Conservation (phyloP, 2,888 invertebrate species). For the Sarcophaga variegata region DNA sequence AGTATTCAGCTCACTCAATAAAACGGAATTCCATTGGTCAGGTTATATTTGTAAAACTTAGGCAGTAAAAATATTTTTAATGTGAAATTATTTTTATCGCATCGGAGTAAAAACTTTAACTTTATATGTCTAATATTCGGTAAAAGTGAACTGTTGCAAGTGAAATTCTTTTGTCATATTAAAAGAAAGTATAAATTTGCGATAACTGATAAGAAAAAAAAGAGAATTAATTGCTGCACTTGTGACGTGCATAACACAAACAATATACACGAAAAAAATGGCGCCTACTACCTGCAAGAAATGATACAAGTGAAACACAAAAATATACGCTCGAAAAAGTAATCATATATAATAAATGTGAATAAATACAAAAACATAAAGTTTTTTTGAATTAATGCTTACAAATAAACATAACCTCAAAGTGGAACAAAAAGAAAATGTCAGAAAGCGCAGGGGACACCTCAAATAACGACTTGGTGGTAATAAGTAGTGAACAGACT, state of each 20-base stretch:
- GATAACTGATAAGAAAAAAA: constrained; percentile 22
- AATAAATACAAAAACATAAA: background rate
- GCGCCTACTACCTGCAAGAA: constrained; percentile 59
- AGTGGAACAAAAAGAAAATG: constrained; percentile 41
- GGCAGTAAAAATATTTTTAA: constrained; percentile 35
- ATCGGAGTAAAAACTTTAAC: background rate
- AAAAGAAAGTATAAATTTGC: background rate
- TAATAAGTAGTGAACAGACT: constrained; percentile 44
- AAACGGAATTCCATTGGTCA: constrained; percentile 7
- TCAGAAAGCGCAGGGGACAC: constrained; percentile 36
- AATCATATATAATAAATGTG: background rate
- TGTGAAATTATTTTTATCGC: constrained; percentile 12
- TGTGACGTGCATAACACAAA: constrained; percentile 57
- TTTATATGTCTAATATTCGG: background rate
- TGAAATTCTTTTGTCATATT: background rate
- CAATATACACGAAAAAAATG: constrained; percentile 59
- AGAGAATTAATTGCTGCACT: constrained; percentile 38
- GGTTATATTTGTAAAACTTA: constrained; percentile 31
- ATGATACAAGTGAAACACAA: constrained; percentile 20
- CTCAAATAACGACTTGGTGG: constrained; percentile 40
- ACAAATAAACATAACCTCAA: constrained; percentile 57
- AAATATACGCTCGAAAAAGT: background rate
- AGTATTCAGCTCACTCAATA: background rate
- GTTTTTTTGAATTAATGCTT: background rate
- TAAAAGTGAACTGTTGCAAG: background rate